Percentiles rank a stretch among this genome's conserved stretches.
Evolutionary conservation across 1,140 invertebrate species (phyloP).

Genomic region (Papilio glaucus): DNA sequence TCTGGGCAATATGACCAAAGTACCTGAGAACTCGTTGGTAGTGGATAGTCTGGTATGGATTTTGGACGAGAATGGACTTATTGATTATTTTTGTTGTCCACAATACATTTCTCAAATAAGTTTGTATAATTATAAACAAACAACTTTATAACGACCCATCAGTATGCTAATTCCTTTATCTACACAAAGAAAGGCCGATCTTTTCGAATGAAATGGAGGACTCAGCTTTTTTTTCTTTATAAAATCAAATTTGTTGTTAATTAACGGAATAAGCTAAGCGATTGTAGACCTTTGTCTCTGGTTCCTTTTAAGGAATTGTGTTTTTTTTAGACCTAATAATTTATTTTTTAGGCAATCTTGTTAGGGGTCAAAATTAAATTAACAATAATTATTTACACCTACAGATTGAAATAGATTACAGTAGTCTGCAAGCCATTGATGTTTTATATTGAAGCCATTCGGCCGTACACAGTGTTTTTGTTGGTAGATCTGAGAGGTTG

Average conservation of each 20-base stretch:
- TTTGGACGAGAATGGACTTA: no score
- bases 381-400: neutral
- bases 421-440: neutral
- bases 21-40: no score
- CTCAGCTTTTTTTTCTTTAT: neutral
- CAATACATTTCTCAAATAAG: neutral
- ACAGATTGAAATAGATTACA: neutral
- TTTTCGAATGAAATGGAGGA: neutral
- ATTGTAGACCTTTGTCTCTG: constrained; percentile 13
- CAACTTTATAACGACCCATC: neutral
- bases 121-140: constrained; percentile 11
- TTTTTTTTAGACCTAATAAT: neutral
- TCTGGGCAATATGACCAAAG: no score
- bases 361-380: neutral
- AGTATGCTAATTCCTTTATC: constrained; percentile 4
- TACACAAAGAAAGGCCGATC: neutral
- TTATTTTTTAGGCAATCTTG: neutral
- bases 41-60: no score
- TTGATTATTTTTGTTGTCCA: neutral
- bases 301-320: neutral
- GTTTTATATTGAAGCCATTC: neutral
- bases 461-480: neutral
- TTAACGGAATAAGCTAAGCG: neutral
- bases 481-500: neutral
- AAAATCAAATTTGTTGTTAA: neutral